Evolutionary conservation across 2,888 invertebrate species (phyloP), one percentile per base, ranked within the genome.

Genomic region (Flexamia atlantica): DNA sequence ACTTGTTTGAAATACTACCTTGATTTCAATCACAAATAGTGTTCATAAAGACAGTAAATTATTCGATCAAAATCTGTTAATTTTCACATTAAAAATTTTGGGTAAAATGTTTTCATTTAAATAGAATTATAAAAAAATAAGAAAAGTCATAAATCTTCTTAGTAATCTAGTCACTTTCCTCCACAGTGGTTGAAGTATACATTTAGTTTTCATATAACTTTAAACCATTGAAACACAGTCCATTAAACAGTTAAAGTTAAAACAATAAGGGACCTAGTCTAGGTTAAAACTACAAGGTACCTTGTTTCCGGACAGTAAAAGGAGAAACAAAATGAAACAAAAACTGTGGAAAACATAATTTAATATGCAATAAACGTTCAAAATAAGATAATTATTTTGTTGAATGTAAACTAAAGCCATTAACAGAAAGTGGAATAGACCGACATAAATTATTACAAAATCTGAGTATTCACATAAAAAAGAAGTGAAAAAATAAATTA

Each of bases 331-430:
- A 79, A 79, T 32, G 20, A 28, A 57, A 79, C 53, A 79, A 57
- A 79, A 79, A 79, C n/a, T 83, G 82, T 83, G 72, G 74, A 83
- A 84, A 84, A 80, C 84, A 81, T 84, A 81, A 84, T 81, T 84
- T 84, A 84, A 83, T 83, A 83, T 83, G 83, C 53, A 70, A 84
- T 84, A 84, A 79, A 84, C 40, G 72, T 72, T 30, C 28, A 72
- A 72, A 82, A 82, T 82, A 82, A 64, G 25, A 82, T 82, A 72
- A 72, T 25, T 70, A 82, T 82, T 50, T 72, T 32, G 70, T 72
- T 32, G 30, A 82, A 70, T 53, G 72, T 82, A 82, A 82, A 72
- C 50, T 72, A 82, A 82, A 82, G 53, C 57, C 70, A 68, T 20
- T 50, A 82, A 82, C 79, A 79, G 79, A 79, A 57, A 79, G 50